Base-by-base conservation (phyloP, 1,140 invertebrate species). In the Diploscapter pachys region DNA sequence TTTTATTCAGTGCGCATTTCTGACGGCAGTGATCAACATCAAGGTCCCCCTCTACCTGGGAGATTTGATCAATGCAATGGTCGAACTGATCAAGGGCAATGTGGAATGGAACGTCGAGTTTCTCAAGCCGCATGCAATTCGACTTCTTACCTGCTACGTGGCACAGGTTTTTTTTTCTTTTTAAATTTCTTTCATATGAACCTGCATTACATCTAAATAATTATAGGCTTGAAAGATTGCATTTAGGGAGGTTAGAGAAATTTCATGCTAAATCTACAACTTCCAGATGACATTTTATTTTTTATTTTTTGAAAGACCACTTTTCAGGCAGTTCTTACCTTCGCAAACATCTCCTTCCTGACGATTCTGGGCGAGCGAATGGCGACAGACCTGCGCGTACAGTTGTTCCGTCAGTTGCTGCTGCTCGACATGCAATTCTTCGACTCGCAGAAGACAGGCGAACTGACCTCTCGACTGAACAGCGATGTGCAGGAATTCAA, bases 401-500 rank as follows among this genome's bases (percentile, higher is more conserved):
- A 92, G 83, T 87, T 97, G 5, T 96, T 96, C 89, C 86, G 89
- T 62, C 91, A 92, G 5, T 90, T 96, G 72, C 87, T 97, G 4
- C 88, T 90, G 78, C 93, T 96, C 87, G 93, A 96, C 82, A 91
- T 96, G 81, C 87, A 90, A 50, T 97, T 96, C 86, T 97, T 94
- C 89, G 94, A 97, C 86, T 88, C 62, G 48, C 91, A 94, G 83
- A 91, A 92, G 82, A 94, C 93, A 11, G 94, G 95, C 9, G 94
- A 96, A 87, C 89, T 97, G 63, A 89, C 95, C 54, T 94, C 93
- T 86, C 90, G 92, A 82, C 86, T 97, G 71, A 95, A 93, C 50
- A 90, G 91, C 78, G 95, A 98, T 89, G 91, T 97, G 31, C 95
- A 97, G 87, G 94, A 97, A 82, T 97, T 97, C 83, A 97, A 98